Evolutionary conservation across 2,888 invertebrate species (phyloP).

Genomic region (Kryphioiulus occultus): DNA sequence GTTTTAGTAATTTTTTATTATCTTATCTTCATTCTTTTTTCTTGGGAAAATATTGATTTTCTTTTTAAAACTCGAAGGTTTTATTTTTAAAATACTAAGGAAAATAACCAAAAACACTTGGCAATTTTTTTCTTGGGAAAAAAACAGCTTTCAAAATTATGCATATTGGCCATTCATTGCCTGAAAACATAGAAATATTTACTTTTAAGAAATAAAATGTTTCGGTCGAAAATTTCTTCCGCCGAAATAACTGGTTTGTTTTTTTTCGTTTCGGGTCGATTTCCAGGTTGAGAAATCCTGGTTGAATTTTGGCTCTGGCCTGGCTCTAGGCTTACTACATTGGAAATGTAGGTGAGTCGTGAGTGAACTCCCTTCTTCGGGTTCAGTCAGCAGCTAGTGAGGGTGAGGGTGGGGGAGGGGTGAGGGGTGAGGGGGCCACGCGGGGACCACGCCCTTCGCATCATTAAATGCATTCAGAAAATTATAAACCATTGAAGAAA

Average conservation of each 20-base stretch:
- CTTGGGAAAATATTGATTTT: too few relatives aligned
- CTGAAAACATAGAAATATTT: too few relatives aligned
- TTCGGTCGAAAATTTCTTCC: neutral
- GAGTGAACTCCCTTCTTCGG: neutral
- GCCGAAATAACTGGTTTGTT: neutral
- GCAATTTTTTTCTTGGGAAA: too few relatives aligned
- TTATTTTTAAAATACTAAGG: too few relatives aligned
- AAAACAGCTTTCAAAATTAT: too few relatives aligned
- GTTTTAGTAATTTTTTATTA: too few relatives aligned
- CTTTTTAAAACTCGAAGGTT: too few relatives aligned
- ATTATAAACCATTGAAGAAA: neutral
- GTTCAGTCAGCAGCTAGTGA: neutral
- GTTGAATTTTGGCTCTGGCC: neutral
- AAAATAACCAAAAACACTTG: too few relatives aligned
- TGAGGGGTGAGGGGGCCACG: neutral
- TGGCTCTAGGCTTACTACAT: neutral
- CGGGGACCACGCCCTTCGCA: neutral
- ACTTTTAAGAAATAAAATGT: too few relatives aligned
- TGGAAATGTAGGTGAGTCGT: neutral
- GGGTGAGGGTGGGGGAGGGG: neutral
- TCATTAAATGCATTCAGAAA: neutral
- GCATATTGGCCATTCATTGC: too few relatives aligned
- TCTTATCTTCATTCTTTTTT: too few relatives aligned
- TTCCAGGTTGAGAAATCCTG: neutral
- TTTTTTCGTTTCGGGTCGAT: neutral